phyloP scores from a whole-genome alignment of 2,888 invertebrate species.

The Tubulanus polymorphus region DNA sequence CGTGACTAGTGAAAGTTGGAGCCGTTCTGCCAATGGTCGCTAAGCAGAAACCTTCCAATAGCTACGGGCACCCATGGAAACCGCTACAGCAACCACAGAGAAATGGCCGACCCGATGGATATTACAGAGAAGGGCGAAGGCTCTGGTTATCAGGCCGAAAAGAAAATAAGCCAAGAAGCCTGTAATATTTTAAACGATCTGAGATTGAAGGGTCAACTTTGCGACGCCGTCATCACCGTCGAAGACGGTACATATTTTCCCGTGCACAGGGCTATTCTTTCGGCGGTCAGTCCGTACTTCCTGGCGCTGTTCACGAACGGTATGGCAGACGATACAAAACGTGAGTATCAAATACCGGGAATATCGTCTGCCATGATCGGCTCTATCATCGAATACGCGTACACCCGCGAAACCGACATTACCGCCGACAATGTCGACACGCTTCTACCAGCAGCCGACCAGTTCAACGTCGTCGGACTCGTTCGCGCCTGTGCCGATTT shows the following conservation, averaged over 20 bases:
- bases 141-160: too few relatives aligned
- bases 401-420: slow-evolving; percentile 73
- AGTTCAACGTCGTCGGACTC: slow-evolving; percentile 78
- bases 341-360: slow-evolving; percentile 67
- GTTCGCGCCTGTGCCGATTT: slow-evolving; percentile 76
- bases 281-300: slow-evolving; percentile 85
- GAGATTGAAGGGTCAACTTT: slow-evolving; percentile 75
- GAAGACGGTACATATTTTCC: slow-evolving; percentile 78
- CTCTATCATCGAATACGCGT: slow-evolving; percentile 77
- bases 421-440: slow-evolving; percentile 72
- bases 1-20: too few relatives aligned
- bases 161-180: slow-evolving; percentile 77
- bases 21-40: too few relatives aligned
- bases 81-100: too few relatives aligned
- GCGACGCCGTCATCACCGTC: slow-evolving; percentile 74
- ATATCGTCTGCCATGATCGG: slow-evolving; percentile 74
- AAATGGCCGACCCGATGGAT: too few relatives aligned
- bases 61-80: too few relatives aligned
- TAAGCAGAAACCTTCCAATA: too few relatives aligned
- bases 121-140: too few relatives aligned
- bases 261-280: slow-evolving; percentile 65
- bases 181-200: slow-evolving; percentile 81
- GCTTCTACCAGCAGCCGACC: slow-evolving; percentile 76
- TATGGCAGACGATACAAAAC: slow-evolving; percentile 51
- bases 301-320: slow-evolving; percentile 81